Percentiles rank a stretch among this genome's conserved stretches.
Conservation (phyloP, 2,797 vertebrate genomes). For the Acipenser transmontanus region DNA sequence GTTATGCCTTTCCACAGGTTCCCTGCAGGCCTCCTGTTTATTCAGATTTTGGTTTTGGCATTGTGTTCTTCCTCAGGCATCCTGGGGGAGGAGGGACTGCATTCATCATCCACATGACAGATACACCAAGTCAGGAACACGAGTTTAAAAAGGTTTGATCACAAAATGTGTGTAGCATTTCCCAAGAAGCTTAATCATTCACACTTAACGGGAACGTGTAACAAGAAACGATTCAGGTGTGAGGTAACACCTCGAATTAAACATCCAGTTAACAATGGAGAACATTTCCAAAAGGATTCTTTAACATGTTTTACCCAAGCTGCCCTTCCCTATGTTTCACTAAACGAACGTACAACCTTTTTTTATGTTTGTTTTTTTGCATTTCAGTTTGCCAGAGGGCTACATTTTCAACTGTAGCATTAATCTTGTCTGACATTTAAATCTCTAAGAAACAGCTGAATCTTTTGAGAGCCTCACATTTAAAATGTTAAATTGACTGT, state of each 20-base stretch:
- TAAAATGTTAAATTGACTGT: background rate
- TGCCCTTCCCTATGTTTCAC: constrained; percentile 21
- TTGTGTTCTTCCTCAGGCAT: background rate
- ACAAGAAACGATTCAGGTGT: too few species aligned
- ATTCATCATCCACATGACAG: background rate
- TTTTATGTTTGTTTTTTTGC: constrained; percentile 7
- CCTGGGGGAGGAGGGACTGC: background rate
- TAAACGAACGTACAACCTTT: constrained; percentile 18
- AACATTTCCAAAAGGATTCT: too few species aligned
- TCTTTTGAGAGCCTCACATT: background rate
- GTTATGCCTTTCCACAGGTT: background rate
- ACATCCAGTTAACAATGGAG: too few species aligned
- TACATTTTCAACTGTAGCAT: constrained; percentile 19
- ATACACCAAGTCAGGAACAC: background rate
- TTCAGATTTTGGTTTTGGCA: constrained; percentile 4
- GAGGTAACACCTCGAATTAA: too few species aligned
- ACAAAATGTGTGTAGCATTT: too few species aligned
- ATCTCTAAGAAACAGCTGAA: constrained; percentile 8
- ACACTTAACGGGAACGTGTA: too few species aligned
- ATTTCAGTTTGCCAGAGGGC: constrained; percentile 11
- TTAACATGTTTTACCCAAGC: constrained; percentile 5
- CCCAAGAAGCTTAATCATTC: too few species aligned
- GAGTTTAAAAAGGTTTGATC: too few species aligned
- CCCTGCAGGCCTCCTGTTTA: background rate
- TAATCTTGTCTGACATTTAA: constrained; percentile 21